Conservation (phyloP, 2,113 vertebrate species). For the Aphelocoma coerulescens region DNA sequence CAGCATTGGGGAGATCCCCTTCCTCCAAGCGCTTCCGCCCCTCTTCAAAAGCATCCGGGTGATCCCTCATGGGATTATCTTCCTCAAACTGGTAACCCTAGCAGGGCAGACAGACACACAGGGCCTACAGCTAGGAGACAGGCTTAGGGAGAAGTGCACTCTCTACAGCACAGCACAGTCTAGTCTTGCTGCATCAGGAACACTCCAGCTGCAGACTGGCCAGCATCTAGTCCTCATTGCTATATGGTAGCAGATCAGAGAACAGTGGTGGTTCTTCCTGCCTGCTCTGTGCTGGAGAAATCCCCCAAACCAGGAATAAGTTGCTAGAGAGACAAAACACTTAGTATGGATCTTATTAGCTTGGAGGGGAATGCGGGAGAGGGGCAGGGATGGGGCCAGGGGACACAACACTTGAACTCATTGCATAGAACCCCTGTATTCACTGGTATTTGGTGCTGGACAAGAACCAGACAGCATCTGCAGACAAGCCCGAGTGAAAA, state of each 20-base stretch:
- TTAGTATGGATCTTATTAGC: background rate
- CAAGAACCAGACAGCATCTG: background rate
- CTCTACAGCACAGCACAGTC: background rate
- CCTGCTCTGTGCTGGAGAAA: background rate
- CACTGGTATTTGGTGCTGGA: background rate
- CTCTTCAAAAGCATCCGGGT: conserved; percentile 88
- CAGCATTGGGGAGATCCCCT: conserved; percentile 93
- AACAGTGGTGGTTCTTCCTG: background rate
- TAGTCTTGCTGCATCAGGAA: background rate
- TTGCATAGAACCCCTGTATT: background rate
- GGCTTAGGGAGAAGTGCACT: background rate
- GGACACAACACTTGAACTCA: background rate
- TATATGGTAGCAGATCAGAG: background rate
- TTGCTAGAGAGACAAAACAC: background rate
- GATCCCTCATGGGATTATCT: conserved; percentile 92
- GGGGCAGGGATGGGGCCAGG: background rate
- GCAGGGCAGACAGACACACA: background rate
- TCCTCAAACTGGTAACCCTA: conserved; percentile 97
- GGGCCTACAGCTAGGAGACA: background rate
- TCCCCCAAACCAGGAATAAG: background rate
- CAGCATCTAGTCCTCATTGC: background rate
- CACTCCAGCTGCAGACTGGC: background rate
- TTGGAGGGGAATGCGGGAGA: accelerated
- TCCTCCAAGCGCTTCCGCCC: conserved; percentile 85
- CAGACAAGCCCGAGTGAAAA: background rate